Evolutionary conservation across 2,797 vertebrate species (phyloP).

Genomic region (Artibeus jamaicensis): DNA sequence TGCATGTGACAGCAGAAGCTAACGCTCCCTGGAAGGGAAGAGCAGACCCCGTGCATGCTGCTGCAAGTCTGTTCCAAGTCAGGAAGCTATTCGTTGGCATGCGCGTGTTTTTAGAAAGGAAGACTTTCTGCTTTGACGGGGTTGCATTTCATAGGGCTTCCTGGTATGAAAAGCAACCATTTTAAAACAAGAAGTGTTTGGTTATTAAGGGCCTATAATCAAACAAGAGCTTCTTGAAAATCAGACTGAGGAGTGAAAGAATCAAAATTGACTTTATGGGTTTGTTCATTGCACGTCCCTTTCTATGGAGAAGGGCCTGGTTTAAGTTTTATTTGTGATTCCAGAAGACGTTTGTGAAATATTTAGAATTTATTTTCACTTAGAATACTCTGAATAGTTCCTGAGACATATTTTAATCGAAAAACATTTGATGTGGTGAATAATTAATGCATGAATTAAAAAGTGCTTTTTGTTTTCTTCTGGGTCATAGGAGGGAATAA

Average conservation of each 20-base stretch:
- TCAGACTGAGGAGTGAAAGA: neutral
- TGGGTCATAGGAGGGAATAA: neutral
- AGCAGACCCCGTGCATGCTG: neutral
- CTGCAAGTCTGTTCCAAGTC: neutral
- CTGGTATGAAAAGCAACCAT: neutral
- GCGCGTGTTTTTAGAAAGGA: neutral
- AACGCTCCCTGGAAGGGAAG: neutral
- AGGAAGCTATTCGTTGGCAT: neutral
- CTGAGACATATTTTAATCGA: neutral
- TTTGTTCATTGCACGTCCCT: neutral
- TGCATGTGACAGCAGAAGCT: neutral
- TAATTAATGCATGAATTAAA: neutral
- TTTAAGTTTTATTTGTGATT: neutral
- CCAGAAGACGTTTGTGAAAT: neutral
- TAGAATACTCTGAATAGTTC: neutral
- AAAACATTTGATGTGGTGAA: neutral
- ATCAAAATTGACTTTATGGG: neutral
- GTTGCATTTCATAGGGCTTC: neutral
- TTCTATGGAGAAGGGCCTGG: neutral
- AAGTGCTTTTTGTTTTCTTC: neutral
- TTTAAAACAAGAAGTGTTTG: neutral
- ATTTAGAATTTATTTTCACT: neutral
- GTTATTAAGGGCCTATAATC: neutral
- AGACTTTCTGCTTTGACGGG: neutral
- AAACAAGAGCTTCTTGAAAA: neutral